A percentile compares a stretch with the other conserved stretches of the same genome.
These are phyloP conservation scores for Stichopus horrens DNA, from an alignment of 53 echinoderm and acorn worm species.

Conservation along the genomic window DNA sequence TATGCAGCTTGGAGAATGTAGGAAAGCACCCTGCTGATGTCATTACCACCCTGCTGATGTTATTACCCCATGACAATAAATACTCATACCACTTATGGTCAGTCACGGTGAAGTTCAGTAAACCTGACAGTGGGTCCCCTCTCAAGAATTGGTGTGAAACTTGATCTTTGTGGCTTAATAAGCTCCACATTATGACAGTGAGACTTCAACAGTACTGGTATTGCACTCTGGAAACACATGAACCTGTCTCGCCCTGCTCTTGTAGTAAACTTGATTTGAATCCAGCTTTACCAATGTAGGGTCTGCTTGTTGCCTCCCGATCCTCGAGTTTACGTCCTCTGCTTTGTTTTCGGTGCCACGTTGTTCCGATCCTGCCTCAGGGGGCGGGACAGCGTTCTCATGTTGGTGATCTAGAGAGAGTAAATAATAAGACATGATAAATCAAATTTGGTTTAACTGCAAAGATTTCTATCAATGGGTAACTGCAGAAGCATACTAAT, in stretches of 20 bases:
- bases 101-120: no score
- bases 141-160: no score
- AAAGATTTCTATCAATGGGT: no score
- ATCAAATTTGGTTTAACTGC: no score
- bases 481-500: no score
- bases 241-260: conserved; percentile 76
- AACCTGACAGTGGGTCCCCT: no score
- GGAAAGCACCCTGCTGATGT: no score
- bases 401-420: not conserved
- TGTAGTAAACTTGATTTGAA: conserved; percentile 84
- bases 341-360: not conserved
- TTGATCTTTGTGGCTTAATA: not conserved
- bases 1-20: no score
- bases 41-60: no score
- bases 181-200: conserved; percentile 20
- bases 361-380: not conserved
- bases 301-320: not conserved
- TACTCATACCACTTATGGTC: no score
- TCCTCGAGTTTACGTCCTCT: not conserved
- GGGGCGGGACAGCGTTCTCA: not conserved
- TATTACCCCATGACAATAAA: no score
- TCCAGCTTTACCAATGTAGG: conserved; percentile 48
- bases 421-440: no score
- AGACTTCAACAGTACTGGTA: conserved; percentile 76
- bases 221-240: conserved; percentile 87